Base-by-base conservation (phyloP, 2,797 vertebrate species). In the Champsocephalus gunnari region DNA sequence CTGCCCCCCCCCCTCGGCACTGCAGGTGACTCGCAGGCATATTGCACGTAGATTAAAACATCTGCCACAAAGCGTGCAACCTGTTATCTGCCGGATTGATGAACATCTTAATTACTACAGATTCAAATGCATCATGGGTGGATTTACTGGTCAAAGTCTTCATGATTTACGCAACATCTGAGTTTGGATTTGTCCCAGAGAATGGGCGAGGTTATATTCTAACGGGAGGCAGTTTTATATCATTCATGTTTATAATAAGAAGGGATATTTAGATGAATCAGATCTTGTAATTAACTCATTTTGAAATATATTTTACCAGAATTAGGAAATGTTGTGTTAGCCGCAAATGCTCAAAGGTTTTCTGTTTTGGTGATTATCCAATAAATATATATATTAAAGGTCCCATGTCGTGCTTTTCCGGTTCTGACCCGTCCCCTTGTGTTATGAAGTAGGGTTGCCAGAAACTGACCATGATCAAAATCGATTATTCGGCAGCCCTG, bases 131-230 rank as follows among this genome's bases (percentile, higher is more conserved):
- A 34, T 38, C 59, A 3, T 66, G 54, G 60, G 50, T 64, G 66
- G 50, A 70, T 73, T 64, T 66, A 73, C 16, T 69, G 60, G 50
- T 66, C 17, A 19, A 84, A 85, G 76, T 77, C 79, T 77, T 59
- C 41, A 50, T 71, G 70, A 89, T 88, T 85, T 80, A 81, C 13
- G 2, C 75, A 81, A 85, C 83, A 88, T 86, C 74, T 16, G 69
- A 63, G 53, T 77, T 62, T 88, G 83, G 89, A 87, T 79, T 28
- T 16, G 64, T 75, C 80, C 83, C 85, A 85, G 54, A 2, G n/a
- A 63, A 34, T 17, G 28, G 61, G 48, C 74, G 32, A 38, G 34
- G 34, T 38, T 7, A 24, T 50, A 60, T 73, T 51, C 55, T 66
- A 58, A 61, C 47, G 75, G 56, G 74, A 32, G 48, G 66, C 24